Conservation (phyloP, 2,888 invertebrate species). For the Drosophila setosimentum region DNA sequence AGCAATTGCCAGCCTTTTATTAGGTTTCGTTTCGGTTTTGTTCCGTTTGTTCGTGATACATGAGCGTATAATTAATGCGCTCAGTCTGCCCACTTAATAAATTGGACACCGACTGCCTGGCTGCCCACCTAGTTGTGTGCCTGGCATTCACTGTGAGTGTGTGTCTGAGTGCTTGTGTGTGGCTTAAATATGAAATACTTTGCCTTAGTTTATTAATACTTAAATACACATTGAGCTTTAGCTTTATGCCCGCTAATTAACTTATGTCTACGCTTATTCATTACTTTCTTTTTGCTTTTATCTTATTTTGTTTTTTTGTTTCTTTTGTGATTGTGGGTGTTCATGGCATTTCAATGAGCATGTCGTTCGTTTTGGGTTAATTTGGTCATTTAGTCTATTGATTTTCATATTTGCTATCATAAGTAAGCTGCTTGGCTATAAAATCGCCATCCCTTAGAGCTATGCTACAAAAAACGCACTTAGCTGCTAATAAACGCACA, state of each 20-base stretch:
- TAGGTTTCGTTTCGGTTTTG: constrained; percentile 38
- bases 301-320: constrained; percentile 10
- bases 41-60: constrained; percentile 34
- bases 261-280: constrained; percentile 62
- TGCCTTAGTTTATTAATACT: constrained; percentile 75
- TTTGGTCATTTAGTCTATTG: constrained; percentile 79
- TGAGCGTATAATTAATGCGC: constrained; percentile 71
- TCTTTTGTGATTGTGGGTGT: constrained; percentile 26
- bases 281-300: constrained; percentile 35
- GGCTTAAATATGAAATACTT: constrained; percentile 63
- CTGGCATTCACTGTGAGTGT: constrained; percentile 1
- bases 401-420: constrained; percentile 64
- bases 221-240: constrained; percentile 77
- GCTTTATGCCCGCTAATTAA: constrained; percentile 70
- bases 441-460: constrained; percentile 38
- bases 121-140: constrained; percentile 13
- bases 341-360: constrained; percentile 76
- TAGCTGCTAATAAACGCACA: constrained; percentile 80
- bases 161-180: constrained; percentile 17
- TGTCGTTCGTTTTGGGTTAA: constrained; percentile 68
- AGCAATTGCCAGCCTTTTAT: constrained; percentile 59
- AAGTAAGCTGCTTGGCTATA: constrained; percentile 33
- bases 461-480: constrained; percentile 52
- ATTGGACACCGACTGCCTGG: constrained; percentile 41
- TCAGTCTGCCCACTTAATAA: constrained; percentile 62